A percentile compares a stretch with the other conserved stretches of the same genome.
Conservation (phyloP, 2,113 vertebrate species). For the Scortum barcoo region DNA sequence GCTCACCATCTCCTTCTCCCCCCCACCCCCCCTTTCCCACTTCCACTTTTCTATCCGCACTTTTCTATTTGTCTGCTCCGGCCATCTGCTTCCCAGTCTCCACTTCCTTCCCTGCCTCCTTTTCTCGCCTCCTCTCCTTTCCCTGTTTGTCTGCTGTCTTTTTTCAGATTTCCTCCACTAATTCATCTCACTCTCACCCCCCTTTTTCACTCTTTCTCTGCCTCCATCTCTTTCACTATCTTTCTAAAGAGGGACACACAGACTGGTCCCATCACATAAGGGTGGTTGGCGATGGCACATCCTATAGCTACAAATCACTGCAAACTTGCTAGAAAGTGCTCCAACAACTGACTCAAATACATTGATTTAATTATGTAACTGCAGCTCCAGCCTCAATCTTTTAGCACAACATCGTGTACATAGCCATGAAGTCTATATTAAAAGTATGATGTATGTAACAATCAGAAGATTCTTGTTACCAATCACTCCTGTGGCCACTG, state of each 20-base stretch:
- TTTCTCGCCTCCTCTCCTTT: neutral
- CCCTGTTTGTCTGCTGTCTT: constrained; percentile 13
- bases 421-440: neutral
- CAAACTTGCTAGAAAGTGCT: neutral
- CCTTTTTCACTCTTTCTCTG: neutral
- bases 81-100: constrained; percentile 13
- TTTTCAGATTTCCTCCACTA: neutral
- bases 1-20: constrained; percentile 27
- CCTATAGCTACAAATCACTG: neutral
- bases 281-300: neutral
- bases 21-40: neutral
- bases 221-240: neutral
- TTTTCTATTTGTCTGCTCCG: constrained; percentile 15
- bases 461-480: too few relatives aligned
- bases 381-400: neutral
- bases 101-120: neutral
- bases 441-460: neutral
- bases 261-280: neutral
- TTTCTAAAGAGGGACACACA: constrained; percentile 9
- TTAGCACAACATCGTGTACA: neutral
- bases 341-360: neutral
- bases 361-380: neutral
- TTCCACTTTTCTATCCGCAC: neutral
- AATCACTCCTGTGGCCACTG: too few relatives aligned
- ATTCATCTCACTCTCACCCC: neutral